These are phyloP conservation scores for Falcunculus frontatus DNA, from an alignment of 2,113 vertebrate species.

Conservation along the genomic window DNA sequence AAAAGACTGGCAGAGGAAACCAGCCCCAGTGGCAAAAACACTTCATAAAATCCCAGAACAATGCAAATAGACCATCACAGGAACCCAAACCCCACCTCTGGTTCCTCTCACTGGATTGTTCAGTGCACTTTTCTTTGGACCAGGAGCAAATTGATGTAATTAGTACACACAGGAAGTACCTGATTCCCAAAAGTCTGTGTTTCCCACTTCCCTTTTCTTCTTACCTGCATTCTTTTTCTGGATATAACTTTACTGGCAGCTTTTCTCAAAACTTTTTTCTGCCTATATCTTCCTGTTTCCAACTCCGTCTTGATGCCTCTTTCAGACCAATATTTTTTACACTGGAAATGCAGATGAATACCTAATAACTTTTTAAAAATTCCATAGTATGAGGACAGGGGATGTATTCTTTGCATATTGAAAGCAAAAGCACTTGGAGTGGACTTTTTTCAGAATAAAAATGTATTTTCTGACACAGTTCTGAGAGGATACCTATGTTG, in stretches of 20 bases:
- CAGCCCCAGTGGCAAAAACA: background rate
- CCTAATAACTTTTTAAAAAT: background rate
- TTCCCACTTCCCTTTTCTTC: background rate
- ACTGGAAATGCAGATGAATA: background rate
- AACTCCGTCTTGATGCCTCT: background rate
- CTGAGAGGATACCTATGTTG: background rate
- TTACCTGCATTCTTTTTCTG: background rate
- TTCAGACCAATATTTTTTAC: background rate
- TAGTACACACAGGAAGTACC: background rate
- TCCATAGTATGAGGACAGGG: background rate
- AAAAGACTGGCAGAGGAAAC: background rate
- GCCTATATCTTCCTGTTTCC: background rate
- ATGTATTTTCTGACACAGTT: background rate
- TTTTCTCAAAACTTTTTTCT: background rate
- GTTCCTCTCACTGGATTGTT: background rate
- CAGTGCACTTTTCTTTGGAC: background rate
- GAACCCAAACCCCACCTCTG: background rate
- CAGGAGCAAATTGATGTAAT: background rate
- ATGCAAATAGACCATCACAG: background rate
- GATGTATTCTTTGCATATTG: background rate
- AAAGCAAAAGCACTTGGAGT: background rate
- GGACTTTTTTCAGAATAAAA: background rate
- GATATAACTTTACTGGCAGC: background rate
- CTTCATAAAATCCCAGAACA: background rate
- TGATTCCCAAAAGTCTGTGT: background rate